These are phyloP conservation scores for Dinoponera quadriceps DNA, from an alignment of 1,140 invertebrate genomes.

Conservation along the genomic window DNA sequence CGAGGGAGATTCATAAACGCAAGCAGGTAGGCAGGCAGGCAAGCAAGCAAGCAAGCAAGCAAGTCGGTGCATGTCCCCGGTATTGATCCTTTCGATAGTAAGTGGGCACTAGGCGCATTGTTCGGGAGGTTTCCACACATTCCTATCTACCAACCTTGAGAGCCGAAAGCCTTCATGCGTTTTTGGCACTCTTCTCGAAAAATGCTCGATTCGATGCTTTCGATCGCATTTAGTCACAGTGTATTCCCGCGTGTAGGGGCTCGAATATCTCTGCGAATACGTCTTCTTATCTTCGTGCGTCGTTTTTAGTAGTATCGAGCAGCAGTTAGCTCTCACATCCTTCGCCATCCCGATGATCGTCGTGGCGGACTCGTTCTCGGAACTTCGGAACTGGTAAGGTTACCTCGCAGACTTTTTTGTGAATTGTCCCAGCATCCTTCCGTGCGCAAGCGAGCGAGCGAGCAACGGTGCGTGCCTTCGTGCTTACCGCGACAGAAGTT, in stretches of 20 bases:
- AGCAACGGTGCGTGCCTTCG: background rate
- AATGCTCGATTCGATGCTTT: background rate
- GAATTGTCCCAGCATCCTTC: conserved; percentile 43
- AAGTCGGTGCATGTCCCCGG: conserved; percentile 76
- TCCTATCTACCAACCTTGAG: conserved; percentile 67
- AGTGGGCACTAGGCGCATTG: conserved; percentile 77
- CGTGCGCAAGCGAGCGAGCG: background rate
- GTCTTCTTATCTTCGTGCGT: no score
- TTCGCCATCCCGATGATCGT: conserved; percentile 30
- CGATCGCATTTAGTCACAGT: no score
- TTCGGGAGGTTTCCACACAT: conserved; percentile 72
- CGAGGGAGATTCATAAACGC: conserved; percentile 73
- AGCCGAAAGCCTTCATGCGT: conserved; percentile 57
- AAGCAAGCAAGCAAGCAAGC: conserved; percentile 46
- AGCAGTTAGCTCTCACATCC: no score
- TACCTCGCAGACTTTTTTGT: conserved; percentile 32
- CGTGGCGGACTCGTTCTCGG: conserved; percentile 23
- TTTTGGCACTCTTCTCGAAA: conserved; percentile 31
- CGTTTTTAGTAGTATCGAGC: no score
- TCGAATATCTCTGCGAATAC: no score
- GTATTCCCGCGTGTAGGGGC: no score
- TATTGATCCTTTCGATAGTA: conserved; percentile 82
- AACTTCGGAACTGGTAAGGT: conserved; percentile 60
- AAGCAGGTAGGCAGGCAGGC: conserved; percentile 30
- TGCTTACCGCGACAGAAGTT: conserved; percentile 12